A percentile compares a stretch with the other conserved stretches of the same genome.
Conservation (phyloP, 2,888 invertebrate genomes). For the Mimas tiliae region DNA sequence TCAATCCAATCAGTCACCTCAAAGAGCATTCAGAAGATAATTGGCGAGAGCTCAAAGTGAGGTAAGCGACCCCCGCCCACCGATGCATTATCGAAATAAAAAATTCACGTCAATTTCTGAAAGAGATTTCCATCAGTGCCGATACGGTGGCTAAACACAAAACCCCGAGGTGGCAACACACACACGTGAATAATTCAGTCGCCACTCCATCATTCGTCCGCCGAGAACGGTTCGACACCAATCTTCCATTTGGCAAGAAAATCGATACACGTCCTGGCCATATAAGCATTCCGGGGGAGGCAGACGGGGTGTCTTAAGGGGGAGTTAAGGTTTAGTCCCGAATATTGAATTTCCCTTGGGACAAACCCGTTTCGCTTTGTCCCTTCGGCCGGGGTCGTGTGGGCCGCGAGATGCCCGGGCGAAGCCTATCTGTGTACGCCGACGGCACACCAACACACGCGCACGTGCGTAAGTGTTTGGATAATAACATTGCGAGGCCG, state of each 20-base stretch:
- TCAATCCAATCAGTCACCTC: slow-evolving; percentile 74
- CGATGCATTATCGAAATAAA: slow-evolving; percentile 79
- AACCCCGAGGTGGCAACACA: slow-evolving; percentile 62
- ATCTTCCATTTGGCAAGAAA: slow-evolving; percentile 85
- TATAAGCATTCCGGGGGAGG: slow-evolving; percentile 84
- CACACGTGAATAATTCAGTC: slow-evolving; percentile 77
- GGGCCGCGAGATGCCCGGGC: slow-evolving; percentile 81
- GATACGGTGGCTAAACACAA: slow-evolving; percentile 76
- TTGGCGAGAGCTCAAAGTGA: slow-evolving; percentile 64
- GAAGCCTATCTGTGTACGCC: slow-evolving; percentile 56
- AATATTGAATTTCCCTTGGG: slow-evolving; percentile 86
- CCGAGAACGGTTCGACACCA: slow-evolving; percentile 82
- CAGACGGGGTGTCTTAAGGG: slow-evolving; percentile 82
- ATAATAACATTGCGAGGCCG: slow-evolving; percentile 81
- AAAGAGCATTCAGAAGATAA: slow-evolving; percentile 70
- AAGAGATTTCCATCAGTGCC: slow-evolving; percentile 72
- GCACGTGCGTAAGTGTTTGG: slow-evolving; percentile 79
- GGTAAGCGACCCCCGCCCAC: slow-evolving; percentile 43
- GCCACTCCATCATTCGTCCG: slow-evolving; percentile 82
- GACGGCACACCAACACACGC: slow-evolving; percentile 46
- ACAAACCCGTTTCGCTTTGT: slow-evolving; percentile 86
- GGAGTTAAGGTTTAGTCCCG: slow-evolving; percentile 86
- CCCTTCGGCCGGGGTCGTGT: slow-evolving; percentile 83
- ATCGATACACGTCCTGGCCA: slow-evolving; percentile 85
- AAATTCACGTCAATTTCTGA: slow-evolving; percentile 74